Base-by-base conservation (phyloP, 2,888 invertebrate species). In the Tenthredo mesomela region DNA sequence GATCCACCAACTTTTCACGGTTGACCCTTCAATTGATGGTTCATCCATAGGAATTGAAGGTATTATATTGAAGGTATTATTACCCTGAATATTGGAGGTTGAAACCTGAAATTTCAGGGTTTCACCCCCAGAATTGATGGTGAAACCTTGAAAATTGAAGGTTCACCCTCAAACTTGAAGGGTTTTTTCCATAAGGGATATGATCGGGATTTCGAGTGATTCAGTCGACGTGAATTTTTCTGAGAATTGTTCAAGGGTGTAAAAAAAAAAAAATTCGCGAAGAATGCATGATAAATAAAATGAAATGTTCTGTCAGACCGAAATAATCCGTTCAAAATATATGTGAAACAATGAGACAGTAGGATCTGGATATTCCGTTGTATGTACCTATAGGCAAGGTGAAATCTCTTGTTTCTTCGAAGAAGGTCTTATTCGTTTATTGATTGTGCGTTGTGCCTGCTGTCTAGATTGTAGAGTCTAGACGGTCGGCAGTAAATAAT, bases 381-480 rank as follows among this genome's bases (percentile, higher is more conserved):
- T 58, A 58, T n/a, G n/a, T n/a, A n/a, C n/a, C n/a, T n/a, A n/a
- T 58, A 58, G 61, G 25, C 12, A 25, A 61, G 61, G 25, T 61
- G 25, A 4, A 25, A 61, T 25, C 10, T 25, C 61, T 67, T 33
- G 33, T n/a, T 54, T 54, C 54, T 47, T 47, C 61, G 9, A 29
- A 61, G 25, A 6, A 33, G 37, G 70, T 70, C 70, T 70, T 73
- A 73, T 40, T 73, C 71, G 71, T 73, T 73, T 73, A 73, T 73
- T 43, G 71, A 73, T 73, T 43, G 71, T 25, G 43, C 40, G 71
- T 73, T 43, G 12, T 33, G 77, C 29, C 54, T 50, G 29, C 77
- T 54, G 43, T 73, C 71, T 73, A 73, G 71, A 73, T 73, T 43
- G 43, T 43, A 73, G 77, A 77, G 77, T 77, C 77, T 77, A 77